Conservation (phyloP, 2,113 vertebrate genomes). For the Carollia perspicillata region DNA sequence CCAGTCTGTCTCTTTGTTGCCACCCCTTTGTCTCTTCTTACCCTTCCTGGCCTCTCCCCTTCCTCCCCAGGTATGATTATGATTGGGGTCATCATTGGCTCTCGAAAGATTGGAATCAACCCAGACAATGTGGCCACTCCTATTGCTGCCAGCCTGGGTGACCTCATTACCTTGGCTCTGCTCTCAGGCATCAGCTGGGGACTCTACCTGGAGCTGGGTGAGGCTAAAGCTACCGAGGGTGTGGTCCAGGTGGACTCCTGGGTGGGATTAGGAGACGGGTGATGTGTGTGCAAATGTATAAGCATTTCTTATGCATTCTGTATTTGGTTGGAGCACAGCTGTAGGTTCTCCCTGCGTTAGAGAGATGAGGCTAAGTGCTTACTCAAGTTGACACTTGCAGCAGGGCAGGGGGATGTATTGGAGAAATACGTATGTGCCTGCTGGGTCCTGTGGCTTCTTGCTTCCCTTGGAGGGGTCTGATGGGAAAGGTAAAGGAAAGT, state of each 20-base stretch:
- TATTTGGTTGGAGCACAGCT: not conserved
- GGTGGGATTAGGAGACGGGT: not conserved
- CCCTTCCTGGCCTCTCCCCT: not conserved
- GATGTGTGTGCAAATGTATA: not conserved
- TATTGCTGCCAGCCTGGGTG: slow-evolving; percentile 96
- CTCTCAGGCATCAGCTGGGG: slow-evolving; percentile 97
- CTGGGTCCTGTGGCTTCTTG: not conserved
- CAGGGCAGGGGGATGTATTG: not conserved
- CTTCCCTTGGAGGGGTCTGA: not conserved
- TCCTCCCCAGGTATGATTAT: slow-evolving; percentile 91
- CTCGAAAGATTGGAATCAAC: slow-evolving; percentile 97
- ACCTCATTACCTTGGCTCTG: slow-evolving; percentile 96
- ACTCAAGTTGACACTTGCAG: not conserved
- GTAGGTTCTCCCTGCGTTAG: not conserved
- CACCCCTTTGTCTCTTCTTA: not conserved
- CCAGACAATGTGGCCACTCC: slow-evolving; percentile 98
- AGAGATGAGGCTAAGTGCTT: not conserved
- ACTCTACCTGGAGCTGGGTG: slow-evolving; percentile 94
- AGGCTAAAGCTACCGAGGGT: slow-evolving; percentile 54
- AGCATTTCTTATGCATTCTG: not conserved
- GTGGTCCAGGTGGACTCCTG: not conserved
- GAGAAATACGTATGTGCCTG: not conserved
- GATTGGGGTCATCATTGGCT: slow-evolving; percentile 97
- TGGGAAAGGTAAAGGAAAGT: not conserved
- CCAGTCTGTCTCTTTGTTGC: not conserved